Conservation (phyloP, 2,113 vertebrate species). For the Numida meleagris region DNA sequence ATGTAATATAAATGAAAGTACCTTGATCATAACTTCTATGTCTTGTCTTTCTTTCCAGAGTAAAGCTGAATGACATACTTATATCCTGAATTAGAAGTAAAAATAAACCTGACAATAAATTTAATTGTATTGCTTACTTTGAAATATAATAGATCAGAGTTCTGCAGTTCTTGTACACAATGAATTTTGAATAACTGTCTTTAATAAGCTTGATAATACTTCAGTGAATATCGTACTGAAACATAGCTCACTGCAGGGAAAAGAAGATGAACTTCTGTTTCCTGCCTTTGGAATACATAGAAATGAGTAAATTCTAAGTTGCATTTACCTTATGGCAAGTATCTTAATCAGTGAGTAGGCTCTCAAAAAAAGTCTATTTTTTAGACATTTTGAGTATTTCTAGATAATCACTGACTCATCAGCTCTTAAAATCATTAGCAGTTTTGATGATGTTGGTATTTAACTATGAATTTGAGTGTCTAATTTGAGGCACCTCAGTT, state of each 20-base stretch:
- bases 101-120: background rate
- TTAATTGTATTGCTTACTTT: background rate
- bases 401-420: background rate
- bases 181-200: background rate
- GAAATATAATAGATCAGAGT: background rate
- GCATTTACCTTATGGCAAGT: background rate
- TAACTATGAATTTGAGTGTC: background rate
- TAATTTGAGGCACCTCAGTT: background rate
- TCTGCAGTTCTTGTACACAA: background rate
- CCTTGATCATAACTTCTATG: background rate
- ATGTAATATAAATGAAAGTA: background rate
- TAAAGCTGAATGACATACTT: background rate
- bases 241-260: background rate
- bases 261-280: background rate
- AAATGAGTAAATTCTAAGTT: background rate
- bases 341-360: background rate
- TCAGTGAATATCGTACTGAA: background rate
- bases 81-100: background rate
- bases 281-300: background rate
- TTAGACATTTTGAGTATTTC: background rate
- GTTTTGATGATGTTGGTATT: background rate
- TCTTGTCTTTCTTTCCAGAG: background rate
- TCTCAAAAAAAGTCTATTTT: background rate
- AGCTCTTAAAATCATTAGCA: background rate
- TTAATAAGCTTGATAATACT: background rate